Conservation (phyloP, 1,140 invertebrate species). For the Drosophila varians region DNA sequence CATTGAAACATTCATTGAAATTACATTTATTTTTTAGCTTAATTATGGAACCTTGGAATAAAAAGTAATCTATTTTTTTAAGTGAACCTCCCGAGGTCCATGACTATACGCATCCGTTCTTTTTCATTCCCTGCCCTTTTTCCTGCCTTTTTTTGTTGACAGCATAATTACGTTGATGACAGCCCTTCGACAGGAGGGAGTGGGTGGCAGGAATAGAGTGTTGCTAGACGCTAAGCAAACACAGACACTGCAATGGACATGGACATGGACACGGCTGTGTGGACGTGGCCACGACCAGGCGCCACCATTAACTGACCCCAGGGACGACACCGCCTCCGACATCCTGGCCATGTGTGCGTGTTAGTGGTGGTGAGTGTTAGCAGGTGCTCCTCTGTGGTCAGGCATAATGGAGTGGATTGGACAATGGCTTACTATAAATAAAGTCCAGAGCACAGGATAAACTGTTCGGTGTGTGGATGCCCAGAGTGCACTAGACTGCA, state of each 20-base stretch:
- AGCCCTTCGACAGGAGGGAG: conserved; percentile 18
- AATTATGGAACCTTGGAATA: no score
- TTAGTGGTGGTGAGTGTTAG: conserved; percentile 1
- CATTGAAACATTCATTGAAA: no score
- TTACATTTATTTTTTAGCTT: no score
- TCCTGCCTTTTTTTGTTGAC: conserved; percentile 62
- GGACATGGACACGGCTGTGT: conserved; percentile 10
- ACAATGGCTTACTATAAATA: conserved; percentile 62
- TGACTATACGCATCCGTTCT: conserved; percentile 33
- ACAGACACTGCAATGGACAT: conserved; percentile 46
- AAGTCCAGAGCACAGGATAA: conserved; percentile 31
- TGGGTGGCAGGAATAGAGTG: not conserved
- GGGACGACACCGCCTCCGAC: conserved; percentile 27
- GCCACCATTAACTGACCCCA: conserved; percentile 46
- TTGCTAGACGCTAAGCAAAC: conserved; percentile 48
- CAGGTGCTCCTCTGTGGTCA: conserved; percentile 52
- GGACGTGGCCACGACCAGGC: conserved; percentile 22
- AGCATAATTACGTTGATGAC: conserved; percentile 78
- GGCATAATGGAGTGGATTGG: conserved; percentile 34
- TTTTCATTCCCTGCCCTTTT: conserved; percentile 34
- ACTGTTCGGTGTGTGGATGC: not conserved
- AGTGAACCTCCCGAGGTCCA: conserved; percentile 5
- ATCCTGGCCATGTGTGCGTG: conserved; percentile 4
- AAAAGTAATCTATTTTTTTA: not conserved
- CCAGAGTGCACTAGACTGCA: not conserved